Conservation (phyloP, 2,888 invertebrate genomes). For the Spialia ferax region DNA sequence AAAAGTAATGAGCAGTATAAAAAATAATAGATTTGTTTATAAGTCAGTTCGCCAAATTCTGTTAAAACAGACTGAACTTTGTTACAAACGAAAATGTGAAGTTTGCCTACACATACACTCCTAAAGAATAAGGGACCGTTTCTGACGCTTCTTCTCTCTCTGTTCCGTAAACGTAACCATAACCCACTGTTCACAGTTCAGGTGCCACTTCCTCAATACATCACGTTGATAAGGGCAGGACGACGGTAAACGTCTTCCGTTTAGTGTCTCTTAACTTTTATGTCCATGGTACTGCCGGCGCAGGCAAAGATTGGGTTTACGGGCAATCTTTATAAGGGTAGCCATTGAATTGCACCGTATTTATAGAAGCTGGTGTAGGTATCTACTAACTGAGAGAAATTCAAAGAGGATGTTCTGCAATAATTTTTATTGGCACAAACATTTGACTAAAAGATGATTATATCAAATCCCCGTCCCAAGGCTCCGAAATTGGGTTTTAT, state of each 20-base stretch:
- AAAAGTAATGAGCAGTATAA: too few species aligned
- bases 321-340: background rate
- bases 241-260: constrained; percentile 15
- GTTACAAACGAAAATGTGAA: too few species aligned
- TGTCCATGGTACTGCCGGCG: background rate
- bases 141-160: background rate
- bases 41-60: too few species aligned
- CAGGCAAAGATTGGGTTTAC: background rate
- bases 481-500: too few species aligned
- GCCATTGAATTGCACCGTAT: background rate
- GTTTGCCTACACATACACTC: too few species aligned
- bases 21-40: too few species aligned
- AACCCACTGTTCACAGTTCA: constrained; percentile 48
- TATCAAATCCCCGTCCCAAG: too few species aligned
- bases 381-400: background rate
- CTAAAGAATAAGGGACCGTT: background rate
- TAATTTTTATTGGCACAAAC: too few species aligned
- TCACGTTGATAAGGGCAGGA: constrained; percentile 26
- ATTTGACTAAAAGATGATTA: too few species aligned
- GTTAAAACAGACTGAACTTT: too few species aligned
- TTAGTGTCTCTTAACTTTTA: constrained; percentile 18
- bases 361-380: background rate
- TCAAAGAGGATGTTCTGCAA: too few species aligned
- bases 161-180: constrained; percentile 11
- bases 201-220: constrained; percentile 47